Percentiles rank a stretch among this genome's conserved stretches.
These are phyloP conservation scores for Mesoclemmys tuberculata DNA, from an alignment of 2,113 vertebrate species.

Conservation along the genomic window DNA sequence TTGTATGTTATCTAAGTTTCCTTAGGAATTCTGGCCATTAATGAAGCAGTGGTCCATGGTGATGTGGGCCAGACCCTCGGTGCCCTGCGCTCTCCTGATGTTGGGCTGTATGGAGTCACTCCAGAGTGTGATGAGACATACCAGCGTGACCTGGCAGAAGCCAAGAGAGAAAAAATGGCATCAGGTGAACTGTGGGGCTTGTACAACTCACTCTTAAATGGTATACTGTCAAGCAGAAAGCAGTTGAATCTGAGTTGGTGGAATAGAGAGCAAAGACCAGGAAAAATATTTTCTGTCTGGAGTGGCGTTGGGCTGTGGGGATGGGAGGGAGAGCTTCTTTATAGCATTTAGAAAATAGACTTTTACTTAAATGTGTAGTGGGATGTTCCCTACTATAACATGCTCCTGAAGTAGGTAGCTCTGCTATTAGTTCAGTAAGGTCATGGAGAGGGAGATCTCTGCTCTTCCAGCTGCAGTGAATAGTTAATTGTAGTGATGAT, in stretches of 20 bases:
- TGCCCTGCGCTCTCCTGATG: conserved; percentile 84
- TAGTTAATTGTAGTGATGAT: neutral
- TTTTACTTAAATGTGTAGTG: neutral
- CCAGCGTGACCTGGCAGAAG: conserved; percentile 85
- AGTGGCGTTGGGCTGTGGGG: neutral
- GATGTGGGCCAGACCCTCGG: conserved; percentile 84
- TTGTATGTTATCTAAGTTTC: conserved; percentile 82
- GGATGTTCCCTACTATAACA: neutral
- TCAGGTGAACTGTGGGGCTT: conserved; percentile 79
- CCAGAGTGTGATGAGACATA: conserved; percentile 90
- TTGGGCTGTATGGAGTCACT: conserved; percentile 93
- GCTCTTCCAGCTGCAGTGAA: neutral
- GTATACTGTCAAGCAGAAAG: neutral
- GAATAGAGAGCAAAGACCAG: neutral
- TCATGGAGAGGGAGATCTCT: neutral
- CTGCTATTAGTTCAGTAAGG: neutral
- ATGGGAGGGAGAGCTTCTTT: neutral
- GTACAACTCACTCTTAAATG: neutral
- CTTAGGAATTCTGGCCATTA: conserved; percentile 90
- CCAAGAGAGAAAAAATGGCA: conserved; percentile 81
- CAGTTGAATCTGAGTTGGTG: neutral
- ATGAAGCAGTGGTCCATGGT: conserved; percentile 88
- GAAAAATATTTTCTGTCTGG: neutral
- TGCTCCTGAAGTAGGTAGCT: neutral
- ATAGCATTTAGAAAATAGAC: neutral